Conservation (phyloP, 2,113 vertebrate species). For the Muntiacus muntjak region DNA sequence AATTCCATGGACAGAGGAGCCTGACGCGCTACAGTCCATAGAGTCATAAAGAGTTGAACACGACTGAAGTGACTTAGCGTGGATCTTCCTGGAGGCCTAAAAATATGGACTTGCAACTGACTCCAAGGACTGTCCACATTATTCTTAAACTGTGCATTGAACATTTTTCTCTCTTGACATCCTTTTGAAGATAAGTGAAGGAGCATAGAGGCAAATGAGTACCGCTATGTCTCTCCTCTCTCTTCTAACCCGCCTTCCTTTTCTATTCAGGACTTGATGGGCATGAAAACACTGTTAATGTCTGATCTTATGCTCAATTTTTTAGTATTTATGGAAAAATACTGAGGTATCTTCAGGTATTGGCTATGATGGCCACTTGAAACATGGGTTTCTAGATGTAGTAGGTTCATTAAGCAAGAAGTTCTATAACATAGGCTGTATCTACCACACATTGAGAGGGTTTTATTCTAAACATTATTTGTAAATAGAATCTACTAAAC, state of each 20-base stretch:
- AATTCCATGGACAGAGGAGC: not conserved
- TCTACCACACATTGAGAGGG: not conserved
- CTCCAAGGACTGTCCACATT: not conserved
- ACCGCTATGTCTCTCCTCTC: not conserved
- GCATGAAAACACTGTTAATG: not conserved
- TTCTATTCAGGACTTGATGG: not conserved
- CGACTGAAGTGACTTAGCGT: not conserved
- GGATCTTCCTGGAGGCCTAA: not conserved
- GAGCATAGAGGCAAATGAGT: not conserved
- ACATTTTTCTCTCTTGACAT: not conserved
- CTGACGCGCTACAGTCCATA: not conserved
- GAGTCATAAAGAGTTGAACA: not conserved
- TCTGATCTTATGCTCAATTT: not conserved
- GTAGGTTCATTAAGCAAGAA: not conserved
- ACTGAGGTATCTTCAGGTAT: not conserved
- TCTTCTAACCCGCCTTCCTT: not conserved
- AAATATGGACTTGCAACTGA: not conserved
- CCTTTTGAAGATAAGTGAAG: not conserved
- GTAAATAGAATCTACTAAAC: not conserved
- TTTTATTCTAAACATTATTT: constrained; percentile 6
- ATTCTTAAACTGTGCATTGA: not conserved
- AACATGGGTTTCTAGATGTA: not conserved
- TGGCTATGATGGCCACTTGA: not conserved
- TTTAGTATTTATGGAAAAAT: not conserved
- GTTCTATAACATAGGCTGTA: not conserved